These are phyloP conservation scores for Coenonympha glycerion DNA, from an alignment of 2,888 invertebrate genomes.

Conservation along the genomic window DNA sequence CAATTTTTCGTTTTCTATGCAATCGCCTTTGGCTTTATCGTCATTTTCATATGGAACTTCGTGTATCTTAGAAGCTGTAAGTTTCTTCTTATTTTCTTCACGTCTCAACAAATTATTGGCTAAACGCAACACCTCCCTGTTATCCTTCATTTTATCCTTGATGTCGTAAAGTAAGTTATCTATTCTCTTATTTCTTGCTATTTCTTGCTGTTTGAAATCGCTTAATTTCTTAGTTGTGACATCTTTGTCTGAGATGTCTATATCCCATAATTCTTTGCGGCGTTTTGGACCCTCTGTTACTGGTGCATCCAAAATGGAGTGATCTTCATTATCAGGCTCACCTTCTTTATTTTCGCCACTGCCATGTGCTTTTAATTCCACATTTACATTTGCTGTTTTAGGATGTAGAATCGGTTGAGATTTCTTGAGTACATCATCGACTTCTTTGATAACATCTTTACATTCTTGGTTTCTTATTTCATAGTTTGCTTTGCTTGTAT, in stretches of 20 bases:
- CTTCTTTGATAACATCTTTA: conserved; percentile 59
- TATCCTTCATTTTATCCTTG: conserved; percentile 66
- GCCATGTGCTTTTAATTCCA: neutral
- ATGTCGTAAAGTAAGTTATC: conserved; percentile 56
- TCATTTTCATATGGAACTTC: conserved; percentile 32
- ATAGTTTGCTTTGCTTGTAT: conserved; percentile 51
- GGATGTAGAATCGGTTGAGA: conserved; percentile 61
- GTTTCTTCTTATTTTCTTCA: conserved; percentile 46
- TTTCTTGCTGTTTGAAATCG: conserved; percentile 43
- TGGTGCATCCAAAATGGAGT: neutral
- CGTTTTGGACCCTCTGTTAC: conserved; percentile 26
- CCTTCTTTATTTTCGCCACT: neutral
- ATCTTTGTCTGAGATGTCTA: conserved; percentile 39
- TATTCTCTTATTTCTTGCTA: conserved; percentile 51
- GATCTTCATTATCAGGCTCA: neutral
- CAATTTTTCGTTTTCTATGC: conserved; percentile 28
- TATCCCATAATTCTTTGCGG: conserved; percentile 51
- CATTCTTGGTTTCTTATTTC: conserved; percentile 59
- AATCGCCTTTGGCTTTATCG: conserved; percentile 50
- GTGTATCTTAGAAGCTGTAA: conserved; percentile 31
- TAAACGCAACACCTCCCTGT: conserved; percentile 56
- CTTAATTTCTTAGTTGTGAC: conserved; percentile 38
- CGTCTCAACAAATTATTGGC: conserved; percentile 58
- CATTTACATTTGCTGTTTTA: conserved; percentile 12
- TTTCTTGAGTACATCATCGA: conserved; percentile 56